phyloP scores from a whole-genome alignment of 2,113 vertebrate genomes.

The Amphiprion ocellaris region DNA sequence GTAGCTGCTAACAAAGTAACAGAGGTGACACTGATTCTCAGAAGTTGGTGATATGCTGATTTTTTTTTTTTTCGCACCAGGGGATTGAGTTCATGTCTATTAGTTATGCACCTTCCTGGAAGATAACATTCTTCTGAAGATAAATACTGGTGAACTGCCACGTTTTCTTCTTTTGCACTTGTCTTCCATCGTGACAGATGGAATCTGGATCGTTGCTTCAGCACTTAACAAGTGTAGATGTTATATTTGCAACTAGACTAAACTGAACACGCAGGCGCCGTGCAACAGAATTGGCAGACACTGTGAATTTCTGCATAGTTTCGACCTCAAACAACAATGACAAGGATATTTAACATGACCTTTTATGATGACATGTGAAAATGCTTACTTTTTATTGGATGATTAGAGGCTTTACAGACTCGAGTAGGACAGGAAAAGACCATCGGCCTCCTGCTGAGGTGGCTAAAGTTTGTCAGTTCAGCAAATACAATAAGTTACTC shows the following conservation, averaged over 20 bases:
- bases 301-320: slow-evolving; percentile 28
- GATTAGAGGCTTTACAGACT: background rate
- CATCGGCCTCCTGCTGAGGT: too few species aligned
- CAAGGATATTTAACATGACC: background rate
- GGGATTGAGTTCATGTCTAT: slow-evolving; percentile 22
- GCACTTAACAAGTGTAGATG: slow-evolving; percentile 55
- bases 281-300: slow-evolving; percentile 8
- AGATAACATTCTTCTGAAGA: slow-evolving; percentile 31
- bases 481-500: background rate
- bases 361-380: slow-evolving; percentile 1
- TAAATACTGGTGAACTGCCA: slow-evolving; percentile 46
- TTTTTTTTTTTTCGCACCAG: background rate
- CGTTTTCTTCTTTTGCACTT: slow-evolving; percentile 46
- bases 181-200: slow-evolving; percentile 48
- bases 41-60: background rate
- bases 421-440: background rate
- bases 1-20: slow-evolving; percentile 1
- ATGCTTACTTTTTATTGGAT: background rate
- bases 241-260: slow-evolving; percentile 49
- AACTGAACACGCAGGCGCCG: slow-evolving; percentile 20
- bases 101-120: slow-evolving; percentile 22
- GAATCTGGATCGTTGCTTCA: slow-evolving; percentile 48
- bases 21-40: background rate
- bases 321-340: slow-evolving; percentile 19
- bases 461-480: too few species aligned